A percentile compares a stretch with the other conserved stretches of the same genome.
phyloP scores from a whole-genome alignment of 2,797 vertebrate genomes.

The Hephaestus fuliginosus region DNA sequence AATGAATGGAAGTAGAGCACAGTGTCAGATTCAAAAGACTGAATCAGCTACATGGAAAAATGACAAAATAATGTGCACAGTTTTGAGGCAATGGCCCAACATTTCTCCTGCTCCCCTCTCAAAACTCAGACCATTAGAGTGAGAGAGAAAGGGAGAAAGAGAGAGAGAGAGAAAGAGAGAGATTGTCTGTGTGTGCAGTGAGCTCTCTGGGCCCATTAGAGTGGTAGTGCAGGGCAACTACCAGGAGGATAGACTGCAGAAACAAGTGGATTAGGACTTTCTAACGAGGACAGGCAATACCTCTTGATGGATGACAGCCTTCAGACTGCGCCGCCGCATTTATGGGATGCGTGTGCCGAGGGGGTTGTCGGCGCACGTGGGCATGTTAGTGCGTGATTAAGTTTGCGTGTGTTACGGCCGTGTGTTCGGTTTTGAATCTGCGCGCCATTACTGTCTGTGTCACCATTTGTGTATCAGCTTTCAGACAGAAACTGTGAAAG shows the following conservation, averaged over 20 bases:
- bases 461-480: slow-evolving; percentile 16
- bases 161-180: slow-evolving; percentile 3
- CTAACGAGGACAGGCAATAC: slow-evolving; percentile 84
- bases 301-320: slow-evolving; percentile 83
- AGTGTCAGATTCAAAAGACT: neutral
- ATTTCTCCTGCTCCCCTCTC: slow-evolving; percentile 31
- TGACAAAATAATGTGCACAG: neutral
- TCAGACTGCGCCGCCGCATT: slow-evolving; percentile 61
- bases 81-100: slow-evolving; percentile 26
- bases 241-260: slow-evolving; percentile 78
- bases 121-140: slow-evolving; percentile 42
- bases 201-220: slow-evolving; percentile 68
- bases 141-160: slow-evolving; percentile 5
- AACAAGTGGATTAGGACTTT: slow-evolving; percentile 86
- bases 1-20: no score
- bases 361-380: slow-evolving; percentile 25
- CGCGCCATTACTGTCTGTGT: slow-evolving; percentile 32
- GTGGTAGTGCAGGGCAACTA: slow-evolving; percentile 60
- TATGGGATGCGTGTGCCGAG: slow-evolving; percentile 40
- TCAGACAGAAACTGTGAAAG: slow-evolving; percentile 41
- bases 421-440: slow-evolving; percentile 35
- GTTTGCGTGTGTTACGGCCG: slow-evolving; percentile 33
- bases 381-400: slow-evolving; percentile 38
- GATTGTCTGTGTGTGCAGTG: neutral
- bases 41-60: neutral